Base-by-base conservation (phyloP, 1,140 invertebrate species). In the Ceratoteleas bidentatus region DNA sequence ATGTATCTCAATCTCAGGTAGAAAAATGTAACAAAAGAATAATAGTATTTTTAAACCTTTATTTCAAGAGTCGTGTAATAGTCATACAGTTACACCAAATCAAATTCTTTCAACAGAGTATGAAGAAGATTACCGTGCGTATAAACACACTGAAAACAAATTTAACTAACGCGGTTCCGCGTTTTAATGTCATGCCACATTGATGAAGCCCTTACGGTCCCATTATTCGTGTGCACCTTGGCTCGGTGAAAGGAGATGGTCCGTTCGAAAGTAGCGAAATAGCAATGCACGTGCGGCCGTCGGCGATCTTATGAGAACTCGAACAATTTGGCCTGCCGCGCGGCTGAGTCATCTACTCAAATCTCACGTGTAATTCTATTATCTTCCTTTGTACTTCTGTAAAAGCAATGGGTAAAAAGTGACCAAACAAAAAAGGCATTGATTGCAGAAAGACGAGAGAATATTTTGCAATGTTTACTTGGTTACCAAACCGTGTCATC, bases 231-330 rank as follows among this genome's bases (percentile, higher is more conserved):
- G 0, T 62, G 40, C 74, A 69, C 58, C 50, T 78, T 58, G 65
- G 52, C 52, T 70, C 58, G 58, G 65, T 70, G 60, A 78, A 78
- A 78, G 75, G 66, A 70, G 75, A 78, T 65, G 75, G 66, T 65
- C 66, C 75, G 65, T 70, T 78, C 53, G 75, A 78, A 78, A 78
- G 75, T 72, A 78, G 61, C 45, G 34, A 78, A 66, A 72, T 72
- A 78, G 61, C 61, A 54, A 57, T 70, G 58, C 66, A 78, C 66
- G 75, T 60, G 66, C 52, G 38, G 50, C 9, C 60, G 43, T 60
- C 52, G 45, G 15, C 16, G 45, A 70, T 52, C 50, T 57, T 62
- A 69, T 66, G 50, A 60, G 74, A 77, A 77, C 74, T 16, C n/a
- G 33, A 69, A 69, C 65, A 62, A 77, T 77, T 77, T 61, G 62